Conservation (phyloP, 2,888 invertebrate species). For the Leucozona laternaria region DNA sequence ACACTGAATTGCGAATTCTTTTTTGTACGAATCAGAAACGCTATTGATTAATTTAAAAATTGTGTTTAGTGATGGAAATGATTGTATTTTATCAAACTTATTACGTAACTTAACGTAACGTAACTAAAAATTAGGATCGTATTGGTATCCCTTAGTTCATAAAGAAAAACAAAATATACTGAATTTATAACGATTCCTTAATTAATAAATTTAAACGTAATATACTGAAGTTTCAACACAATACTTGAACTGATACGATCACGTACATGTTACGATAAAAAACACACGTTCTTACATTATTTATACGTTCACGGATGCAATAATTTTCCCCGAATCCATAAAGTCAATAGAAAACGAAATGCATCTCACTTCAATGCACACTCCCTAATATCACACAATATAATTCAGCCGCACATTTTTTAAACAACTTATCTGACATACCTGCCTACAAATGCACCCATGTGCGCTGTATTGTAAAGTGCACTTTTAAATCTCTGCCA, state of each 20-base stretch:
- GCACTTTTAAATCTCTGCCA: conserved; percentile 10
- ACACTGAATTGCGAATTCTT: no score
- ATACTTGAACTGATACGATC: background rate
- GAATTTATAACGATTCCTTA: background rate
- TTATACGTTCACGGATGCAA: background rate
- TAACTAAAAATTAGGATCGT: no score
- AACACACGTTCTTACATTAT: background rate
- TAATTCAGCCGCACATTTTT: conserved; percentile 29
- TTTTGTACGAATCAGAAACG: no score
- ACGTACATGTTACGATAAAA: background rate
- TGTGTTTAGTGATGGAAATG: no score
- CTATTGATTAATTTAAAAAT: no score
- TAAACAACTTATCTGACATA: background rate
- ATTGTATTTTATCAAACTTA: no score
- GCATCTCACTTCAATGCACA: conserved; percentile 36
- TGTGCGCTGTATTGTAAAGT: conserved; percentile 19
- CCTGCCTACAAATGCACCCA: conserved; percentile 1
- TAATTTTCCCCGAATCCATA: background rate
- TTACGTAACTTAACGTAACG: no score
- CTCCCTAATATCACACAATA: conserved; percentile 44
- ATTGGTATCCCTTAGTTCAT: no score
- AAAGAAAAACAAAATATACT: no score
- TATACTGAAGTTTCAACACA: background rate
- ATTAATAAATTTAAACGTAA: background rate
- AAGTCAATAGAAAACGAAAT: conserved; percentile 2